phyloP scores from a whole-genome alignment of 2,888 invertebrate genomes.

The Fragum fragum region DNA sequence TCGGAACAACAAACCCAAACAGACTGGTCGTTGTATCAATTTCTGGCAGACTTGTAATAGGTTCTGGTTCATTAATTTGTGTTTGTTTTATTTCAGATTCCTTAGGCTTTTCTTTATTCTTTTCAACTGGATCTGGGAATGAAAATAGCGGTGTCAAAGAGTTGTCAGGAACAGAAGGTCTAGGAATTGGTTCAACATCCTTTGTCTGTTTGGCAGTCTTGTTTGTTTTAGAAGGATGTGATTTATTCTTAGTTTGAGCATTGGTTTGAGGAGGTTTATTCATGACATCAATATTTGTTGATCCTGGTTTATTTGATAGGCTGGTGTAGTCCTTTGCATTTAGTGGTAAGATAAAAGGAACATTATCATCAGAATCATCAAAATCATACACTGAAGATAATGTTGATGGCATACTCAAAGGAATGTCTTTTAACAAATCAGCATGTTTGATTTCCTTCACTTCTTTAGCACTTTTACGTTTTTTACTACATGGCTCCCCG shows the following conservation, averaged over 20 bases:
- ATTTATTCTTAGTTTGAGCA: constrained; percentile 54
- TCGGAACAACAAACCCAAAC: constrained; percentile 62
- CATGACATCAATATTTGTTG: constrained; percentile 1
- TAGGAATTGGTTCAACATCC: constrained; percentile 40
- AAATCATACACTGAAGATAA: constrained; percentile 78
- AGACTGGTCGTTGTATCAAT: constrained; percentile 65
- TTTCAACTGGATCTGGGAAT: constrained; percentile 46
- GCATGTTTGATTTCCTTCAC: constrained; percentile 52
- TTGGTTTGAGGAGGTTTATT: constrained; percentile 29
- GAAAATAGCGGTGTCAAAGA: constrained; percentile 33
- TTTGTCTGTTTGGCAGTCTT: constrained; percentile 57
- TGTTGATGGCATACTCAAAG: constrained; percentile 59
- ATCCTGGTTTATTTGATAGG: constrained; percentile 37
- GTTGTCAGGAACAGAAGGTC: constrained; percentile 25
- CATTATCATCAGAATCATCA: constrained; percentile 74
- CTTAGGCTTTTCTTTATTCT: constrained; percentile 38
- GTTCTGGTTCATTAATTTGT: constrained; percentile 4
- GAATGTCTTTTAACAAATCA: constrained; percentile 33
- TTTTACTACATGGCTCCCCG: constrained; percentile 71
- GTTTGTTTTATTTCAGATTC: constrained; percentile 29
- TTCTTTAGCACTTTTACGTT: constrained; percentile 67
- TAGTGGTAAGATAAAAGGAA: constrained; percentile 66
- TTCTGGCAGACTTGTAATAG: constrained; percentile 52
- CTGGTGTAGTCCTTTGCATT: constrained; percentile 63
- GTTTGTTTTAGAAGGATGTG: constrained; percentile 25